A percentile compares a stretch with the other conserved stretches of the same genome.
Evolutionary conservation across 1,140 invertebrate species (phyloP).

Genomic region (Saccostrea echinata): DNA sequence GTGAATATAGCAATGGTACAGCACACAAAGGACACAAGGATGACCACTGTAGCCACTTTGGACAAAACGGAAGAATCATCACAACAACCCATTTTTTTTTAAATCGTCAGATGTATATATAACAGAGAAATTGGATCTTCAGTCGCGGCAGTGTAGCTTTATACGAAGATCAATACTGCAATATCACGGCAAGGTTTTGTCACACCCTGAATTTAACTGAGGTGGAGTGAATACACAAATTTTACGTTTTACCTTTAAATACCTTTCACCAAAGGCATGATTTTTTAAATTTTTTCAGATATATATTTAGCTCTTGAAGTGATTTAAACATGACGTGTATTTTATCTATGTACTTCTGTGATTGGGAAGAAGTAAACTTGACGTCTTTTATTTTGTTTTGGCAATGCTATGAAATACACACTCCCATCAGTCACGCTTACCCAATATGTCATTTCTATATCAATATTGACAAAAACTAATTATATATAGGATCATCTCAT

Average conservation of each 20-base stretch:
- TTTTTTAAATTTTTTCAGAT: not conserved
- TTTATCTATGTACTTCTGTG: not conserved
- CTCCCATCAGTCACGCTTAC: not conserved
- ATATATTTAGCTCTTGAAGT: not conserved
- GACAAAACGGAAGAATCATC: slow-evolving; percentile 42
- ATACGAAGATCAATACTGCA: too few relatives aligned
- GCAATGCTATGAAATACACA: slow-evolving; percentile 23
- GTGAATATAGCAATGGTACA: slow-evolving; percentile 58
- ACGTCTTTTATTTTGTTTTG: not conserved
- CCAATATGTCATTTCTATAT: not conserved
- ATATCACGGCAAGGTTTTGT: too few relatives aligned
- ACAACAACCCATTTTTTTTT: slow-evolving; percentile 41
- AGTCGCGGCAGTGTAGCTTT: too few relatives aligned
- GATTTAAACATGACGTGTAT: not conserved
- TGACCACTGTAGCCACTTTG: slow-evolving; percentile 50
- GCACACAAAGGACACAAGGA: slow-evolving; percentile 52
- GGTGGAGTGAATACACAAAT: too few relatives aligned
- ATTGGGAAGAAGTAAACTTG: slow-evolving; percentile 2
- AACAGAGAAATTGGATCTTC: too few relatives aligned
- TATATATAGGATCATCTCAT: not conserved
- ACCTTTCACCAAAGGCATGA: not conserved
- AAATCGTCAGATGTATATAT: not conserved
- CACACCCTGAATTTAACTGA: too few relatives aligned
- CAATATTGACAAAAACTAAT: not conserved
- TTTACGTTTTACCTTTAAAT: not conserved